These are phyloP conservation scores for Percopsis transmontana DNA, from an alignment of 2,113 vertebrate genomes.

Conservation along the genomic window DNA sequence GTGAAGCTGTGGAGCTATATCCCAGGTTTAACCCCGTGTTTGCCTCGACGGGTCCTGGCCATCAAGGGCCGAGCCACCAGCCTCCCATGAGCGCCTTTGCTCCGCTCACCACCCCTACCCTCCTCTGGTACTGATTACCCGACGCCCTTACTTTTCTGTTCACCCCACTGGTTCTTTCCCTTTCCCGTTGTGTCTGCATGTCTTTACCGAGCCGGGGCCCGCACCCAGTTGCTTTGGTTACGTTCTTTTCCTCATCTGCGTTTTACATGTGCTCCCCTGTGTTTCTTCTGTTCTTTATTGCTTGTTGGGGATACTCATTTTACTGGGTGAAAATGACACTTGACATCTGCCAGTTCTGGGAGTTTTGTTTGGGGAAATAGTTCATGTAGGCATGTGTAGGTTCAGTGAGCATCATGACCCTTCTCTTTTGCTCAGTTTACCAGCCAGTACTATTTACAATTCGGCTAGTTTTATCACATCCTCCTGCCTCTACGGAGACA, in stretches of 20 bases:
- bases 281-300: not conserved
- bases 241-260: not conserved
- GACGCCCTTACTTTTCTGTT: constrained; percentile 56
- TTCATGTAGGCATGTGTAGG: too few relatives aligned
- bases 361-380: too few relatives aligned
- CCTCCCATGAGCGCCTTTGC: constrained; percentile 86
- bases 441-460: too few relatives aligned
- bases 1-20: constrained; percentile 99
- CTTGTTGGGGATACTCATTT: not conserved
- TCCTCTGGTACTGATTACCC: constrained; percentile 62
- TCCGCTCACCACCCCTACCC: constrained; percentile 57
- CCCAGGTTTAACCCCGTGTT: constrained; percentile 96
- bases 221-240: not conserved
- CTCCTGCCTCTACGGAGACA: not conserved
- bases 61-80: constrained; percentile 98
- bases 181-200: not conserved
- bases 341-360: too few relatives aligned
- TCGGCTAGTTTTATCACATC: not conserved
- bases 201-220: not conserved
- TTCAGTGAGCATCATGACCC: too few relatives aligned
- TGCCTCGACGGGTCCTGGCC: constrained; percentile 96
- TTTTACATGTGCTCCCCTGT: not conserved
- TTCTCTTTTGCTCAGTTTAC: too few relatives aligned
- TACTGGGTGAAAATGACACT: too few relatives aligned
- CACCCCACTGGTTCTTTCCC: constrained; percentile 39